A percentile compares a stretch with the other conserved stretches of the same genome.
phyloP scores from a whole-genome alignment of 2,888 invertebrate genomes.

The Pseudoips prasinana region DNA sequence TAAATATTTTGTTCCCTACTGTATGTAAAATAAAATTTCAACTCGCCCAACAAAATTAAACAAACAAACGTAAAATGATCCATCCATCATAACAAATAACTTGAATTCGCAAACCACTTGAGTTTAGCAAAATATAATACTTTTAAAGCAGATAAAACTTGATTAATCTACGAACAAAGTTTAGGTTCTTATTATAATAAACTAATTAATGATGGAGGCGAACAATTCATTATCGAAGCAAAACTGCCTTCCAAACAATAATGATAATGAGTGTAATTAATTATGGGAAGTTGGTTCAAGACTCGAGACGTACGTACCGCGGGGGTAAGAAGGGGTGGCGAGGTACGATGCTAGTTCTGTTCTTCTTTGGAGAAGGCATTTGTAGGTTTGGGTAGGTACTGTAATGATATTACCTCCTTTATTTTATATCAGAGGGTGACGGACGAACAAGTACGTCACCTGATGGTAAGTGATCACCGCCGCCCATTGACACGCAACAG shows the following conservation, averaged over 20 bases:
- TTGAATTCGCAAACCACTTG: slow-evolving; percentile 22
- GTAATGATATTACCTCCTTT: no score
- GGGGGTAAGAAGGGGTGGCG: slow-evolving; percentile 48
- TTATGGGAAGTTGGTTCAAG: slow-evolving; percentile 80
- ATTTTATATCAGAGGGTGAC: no score
- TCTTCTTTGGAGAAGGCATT: slow-evolving; percentile 45
- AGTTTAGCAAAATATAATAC: slow-evolving; percentile 34
- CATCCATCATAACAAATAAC: slow-evolving; percentile 32
- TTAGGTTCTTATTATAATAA: slow-evolving; percentile 79
- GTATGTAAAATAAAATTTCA: not conserved
- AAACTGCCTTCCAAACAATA: slow-evolving; percentile 82
- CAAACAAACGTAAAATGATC: slow-evolving; percentile 18
- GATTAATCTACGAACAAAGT: slow-evolving; percentile 76
- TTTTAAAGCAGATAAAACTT: slow-evolving; percentile 76
- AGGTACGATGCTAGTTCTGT: slow-evolving; percentile 22
- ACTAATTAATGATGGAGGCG: slow-evolving; percentile 80
- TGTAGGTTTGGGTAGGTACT: no score
- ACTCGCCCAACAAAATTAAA: slow-evolving; percentile 5
- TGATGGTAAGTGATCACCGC: no score
- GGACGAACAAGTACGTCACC: no score
- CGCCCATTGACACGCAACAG: no score
- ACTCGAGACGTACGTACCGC: slow-evolving; percentile 68
- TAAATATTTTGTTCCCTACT: no score
- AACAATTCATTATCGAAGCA: slow-evolving; percentile 82
- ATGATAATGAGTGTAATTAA: slow-evolving; percentile 82